These are phyloP conservation scores for Perithous albicinctus DNA, from an alignment of 2,888 invertebrate species.

Conservation along the genomic window DNA sequence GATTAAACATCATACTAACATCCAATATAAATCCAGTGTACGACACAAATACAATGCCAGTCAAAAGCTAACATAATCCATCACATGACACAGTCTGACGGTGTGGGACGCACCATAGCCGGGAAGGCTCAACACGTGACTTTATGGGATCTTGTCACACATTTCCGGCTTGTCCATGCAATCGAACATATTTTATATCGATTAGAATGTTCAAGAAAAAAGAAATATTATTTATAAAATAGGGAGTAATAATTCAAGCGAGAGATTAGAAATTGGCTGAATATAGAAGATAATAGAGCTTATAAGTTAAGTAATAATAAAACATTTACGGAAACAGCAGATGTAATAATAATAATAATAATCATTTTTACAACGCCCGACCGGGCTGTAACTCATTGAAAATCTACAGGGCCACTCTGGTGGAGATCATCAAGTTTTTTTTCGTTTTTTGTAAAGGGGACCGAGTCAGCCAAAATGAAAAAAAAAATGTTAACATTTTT, in stretches of 20 bases:
- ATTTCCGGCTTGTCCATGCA: not conserved
- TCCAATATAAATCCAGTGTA: not conserved
- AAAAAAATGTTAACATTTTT: no score
- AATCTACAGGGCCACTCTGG: no score
- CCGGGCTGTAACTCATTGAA: no score
- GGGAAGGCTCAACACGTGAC: not conserved
- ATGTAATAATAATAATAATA: constrained; percentile 27
- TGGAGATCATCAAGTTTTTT: no score
- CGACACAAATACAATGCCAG: not conserved
- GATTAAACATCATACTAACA: not conserved
- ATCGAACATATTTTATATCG: constrained; percentile 2
- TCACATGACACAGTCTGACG: not conserved
- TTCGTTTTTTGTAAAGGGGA: no score
- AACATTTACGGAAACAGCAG: not conserved
- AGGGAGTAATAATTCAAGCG: constrained; percentile 5
- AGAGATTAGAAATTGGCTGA: constrained; percentile 25
- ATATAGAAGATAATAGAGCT: constrained; percentile 46
- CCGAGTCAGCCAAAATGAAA: no score
- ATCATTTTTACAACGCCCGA: no score
- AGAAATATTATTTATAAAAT: not conserved
- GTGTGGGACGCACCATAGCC: not conserved
- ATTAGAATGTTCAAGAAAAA: not conserved
- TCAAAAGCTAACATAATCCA: not conserved
- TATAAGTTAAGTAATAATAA: constrained; percentile 1
- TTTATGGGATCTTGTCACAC: not conserved